phyloP scores from a whole-genome alignment of 2,113 vertebrate genomes.

The Chionomys nivalis region DNA sequence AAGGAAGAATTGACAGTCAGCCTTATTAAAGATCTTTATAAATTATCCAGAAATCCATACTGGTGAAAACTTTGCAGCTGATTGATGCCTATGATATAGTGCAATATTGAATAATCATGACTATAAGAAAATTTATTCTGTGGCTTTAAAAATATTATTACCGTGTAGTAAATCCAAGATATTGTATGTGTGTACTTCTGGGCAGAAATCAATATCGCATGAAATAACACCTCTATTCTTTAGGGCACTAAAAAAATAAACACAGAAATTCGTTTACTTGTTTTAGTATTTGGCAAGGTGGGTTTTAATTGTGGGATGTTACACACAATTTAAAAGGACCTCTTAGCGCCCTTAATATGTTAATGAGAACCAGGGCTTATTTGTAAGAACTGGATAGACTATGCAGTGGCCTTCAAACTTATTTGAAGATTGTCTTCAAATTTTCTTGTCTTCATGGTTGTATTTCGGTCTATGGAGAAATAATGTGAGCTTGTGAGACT shows the following conservation, averaged over 20 bases:
- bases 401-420: background rate
- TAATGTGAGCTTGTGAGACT: slow-evolving; percentile 1
- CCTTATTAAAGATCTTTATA: background rate
- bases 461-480: slow-evolving; percentile 23
- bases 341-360: slow-evolving; percentile 10
- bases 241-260: background rate
- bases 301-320: background rate
- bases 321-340: background rate
- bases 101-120: slow-evolving; percentile 17
- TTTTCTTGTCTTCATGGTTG: background rate
- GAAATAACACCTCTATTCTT: background rate
- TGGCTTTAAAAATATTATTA: background rate
- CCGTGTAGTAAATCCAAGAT: slow-evolving; percentile 2
- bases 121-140: background rate
- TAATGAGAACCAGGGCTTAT: background rate
- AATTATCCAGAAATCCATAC: slow-evolving; percentile 1
- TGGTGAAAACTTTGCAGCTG: background rate
- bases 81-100: background rate
- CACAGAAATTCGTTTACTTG: background rate
- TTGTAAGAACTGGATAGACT: background rate
- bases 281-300: background rate
- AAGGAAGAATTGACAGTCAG: background rate
- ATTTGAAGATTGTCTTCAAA: background rate
- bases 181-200: background rate
- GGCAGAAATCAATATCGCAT: background rate